A percentile compares a stretch with the other conserved stretches of the same genome.
These are phyloP conservation scores for Drosophila varians DNA, from an alignment of 1,140 invertebrate genomes.

Conservation along the genomic window DNA sequence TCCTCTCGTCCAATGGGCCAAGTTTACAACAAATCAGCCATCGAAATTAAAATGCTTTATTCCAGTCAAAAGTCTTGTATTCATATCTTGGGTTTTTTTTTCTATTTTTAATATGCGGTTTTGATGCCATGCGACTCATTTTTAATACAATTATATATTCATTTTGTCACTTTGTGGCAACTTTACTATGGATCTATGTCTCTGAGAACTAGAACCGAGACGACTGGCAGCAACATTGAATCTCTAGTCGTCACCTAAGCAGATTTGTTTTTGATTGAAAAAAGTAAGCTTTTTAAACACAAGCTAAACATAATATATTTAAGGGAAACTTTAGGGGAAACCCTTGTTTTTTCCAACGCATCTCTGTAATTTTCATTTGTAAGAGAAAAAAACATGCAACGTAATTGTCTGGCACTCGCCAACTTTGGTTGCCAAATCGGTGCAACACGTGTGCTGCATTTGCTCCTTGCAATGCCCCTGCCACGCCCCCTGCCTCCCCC, in stretches of 20 bases:
- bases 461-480: background rate
- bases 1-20: slow-evolving; percentile 32
- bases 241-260: background rate
- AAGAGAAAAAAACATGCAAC: background rate
- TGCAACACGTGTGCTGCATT: slow-evolving; percentile 38
- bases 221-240: slow-evolving; percentile 7
- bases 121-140: slow-evolving; percentile 2
- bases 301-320: too few species aligned
- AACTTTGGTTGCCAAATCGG: slow-evolving; percentile 40
- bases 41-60: slow-evolving; percentile 36
- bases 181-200: slow-evolving; percentile 32
- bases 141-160: background rate
- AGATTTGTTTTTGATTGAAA: too few species aligned
- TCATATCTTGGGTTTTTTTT: slow-evolving; percentile 9
- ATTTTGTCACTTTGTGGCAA: slow-evolving; percentile 2
- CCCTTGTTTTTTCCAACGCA: background rate
- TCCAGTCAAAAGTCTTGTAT: slow-evolving; percentile 10
- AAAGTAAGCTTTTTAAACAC: too few species aligned
- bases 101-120: too few species aligned
- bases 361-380: background rate
- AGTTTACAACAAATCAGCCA: slow-evolving; percentile 43
- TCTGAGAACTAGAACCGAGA: slow-evolving; percentile 26
- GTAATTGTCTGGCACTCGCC: slow-evolving; percentile 40
- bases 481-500: background rate
- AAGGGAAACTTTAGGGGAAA: too few species aligned